Evolutionary conservation across 2,113 vertebrate genomes (phyloP).

Genomic region (Morone chrysops): DNA sequence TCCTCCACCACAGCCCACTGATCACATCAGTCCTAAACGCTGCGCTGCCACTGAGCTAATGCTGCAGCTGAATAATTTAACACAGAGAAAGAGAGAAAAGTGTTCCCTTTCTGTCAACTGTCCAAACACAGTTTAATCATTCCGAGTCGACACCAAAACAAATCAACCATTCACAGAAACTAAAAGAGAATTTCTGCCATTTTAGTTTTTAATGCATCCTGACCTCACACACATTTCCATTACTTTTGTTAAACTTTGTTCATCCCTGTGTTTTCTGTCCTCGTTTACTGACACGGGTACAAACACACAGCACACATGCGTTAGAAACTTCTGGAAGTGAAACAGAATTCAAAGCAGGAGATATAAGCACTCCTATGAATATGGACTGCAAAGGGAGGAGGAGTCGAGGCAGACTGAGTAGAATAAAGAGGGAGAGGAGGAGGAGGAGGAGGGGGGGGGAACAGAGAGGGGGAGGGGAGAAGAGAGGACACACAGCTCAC

Average conservation of each 20-base stretch:
- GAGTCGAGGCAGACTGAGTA: slow-evolving; percentile 41
- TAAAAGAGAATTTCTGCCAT: background rate
- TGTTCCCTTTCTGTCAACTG: slow-evolving; percentile 35
- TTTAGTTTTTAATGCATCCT: background rate
- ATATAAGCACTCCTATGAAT: slow-evolving; percentile 25
- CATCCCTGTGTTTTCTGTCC: background rate
- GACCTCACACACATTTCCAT: background rate
- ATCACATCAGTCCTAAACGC: slow-evolving; percentile 66
- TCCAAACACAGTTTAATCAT: slow-evolving; percentile 34
- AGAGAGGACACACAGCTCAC: background rate
- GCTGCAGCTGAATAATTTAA: slow-evolving; percentile 78
- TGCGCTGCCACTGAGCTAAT: slow-evolving; percentile 74
- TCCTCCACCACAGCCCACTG: slow-evolving; percentile 73
- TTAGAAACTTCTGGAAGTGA: background rate
- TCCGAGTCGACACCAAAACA: background rate
- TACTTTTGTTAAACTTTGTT: background rate
- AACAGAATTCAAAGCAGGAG: slow-evolving; percentile 36
- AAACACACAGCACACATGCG: background rate
- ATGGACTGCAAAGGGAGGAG: slow-evolving; percentile 39
- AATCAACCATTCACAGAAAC: slow-evolving; percentile 1
- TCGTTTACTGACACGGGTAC: background rate
- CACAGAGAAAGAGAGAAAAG: slow-evolving; percentile 49
- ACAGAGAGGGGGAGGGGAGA: slow-evolving; percentile 35
- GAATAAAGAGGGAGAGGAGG: slow-evolving; percentile 47
- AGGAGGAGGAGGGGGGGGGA: background rate